Evolutionary conservation across 2,113 vertebrate genomes (phyloP).

Genomic region (Perca schrenkii): DNA sequence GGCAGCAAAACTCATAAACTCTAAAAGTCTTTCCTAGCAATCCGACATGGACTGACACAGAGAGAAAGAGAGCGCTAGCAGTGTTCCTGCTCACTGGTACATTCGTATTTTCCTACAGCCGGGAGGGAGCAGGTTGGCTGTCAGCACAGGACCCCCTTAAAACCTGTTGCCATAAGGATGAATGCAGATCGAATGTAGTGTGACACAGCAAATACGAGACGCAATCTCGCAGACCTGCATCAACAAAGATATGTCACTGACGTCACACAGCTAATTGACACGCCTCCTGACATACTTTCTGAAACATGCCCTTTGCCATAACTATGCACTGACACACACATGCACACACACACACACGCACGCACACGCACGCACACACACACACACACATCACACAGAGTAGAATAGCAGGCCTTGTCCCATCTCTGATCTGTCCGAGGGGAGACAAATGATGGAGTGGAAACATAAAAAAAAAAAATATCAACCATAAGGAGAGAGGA

Average conservation of each 20-base stretch:
- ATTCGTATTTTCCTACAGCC: slow-evolving; percentile 61
- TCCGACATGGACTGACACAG: slow-evolving; percentile 56
- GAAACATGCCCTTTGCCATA: slow-evolving; percentile 8
- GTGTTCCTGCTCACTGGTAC: slow-evolving; percentile 46
- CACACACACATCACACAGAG: slow-evolving; percentile 36
- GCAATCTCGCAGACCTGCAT: slow-evolving; percentile 25
- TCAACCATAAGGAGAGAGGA: slow-evolving; percentile 57
- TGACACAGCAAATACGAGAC: slow-evolving; percentile 19
- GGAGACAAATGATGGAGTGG: slow-evolving; percentile 61
- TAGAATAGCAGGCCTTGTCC: slow-evolving; percentile 58
- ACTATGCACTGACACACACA: slow-evolving; percentile 31
- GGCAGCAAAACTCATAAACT: slow-evolving; percentile 67
- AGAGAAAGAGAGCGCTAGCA: slow-evolving; percentile 57
- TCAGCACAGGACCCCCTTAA: slow-evolving; percentile 42
- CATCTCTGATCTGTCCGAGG: slow-evolving; percentile 34
- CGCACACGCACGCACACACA: slow-evolving; percentile 27
- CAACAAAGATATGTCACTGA: slow-evolving; percentile 20
- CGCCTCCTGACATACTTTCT: slow-evolving; percentile 34
- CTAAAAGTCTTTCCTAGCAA: slow-evolving; percentile 54
- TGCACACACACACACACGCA: slow-evolving; percentile 21
- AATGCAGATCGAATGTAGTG: slow-evolving; percentile 21
- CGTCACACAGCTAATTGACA: slow-evolving; percentile 25
- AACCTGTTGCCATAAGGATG: slow-evolving; percentile 36
- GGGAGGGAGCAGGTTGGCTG: slow-evolving; percentile 60
- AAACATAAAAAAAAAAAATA: slow-evolving; percentile 74